Evolutionary conservation across 2,888 invertebrate species (phyloP), one percentile per base, ranked within the genome.

Genomic region (Torymus auratus): DNA sequence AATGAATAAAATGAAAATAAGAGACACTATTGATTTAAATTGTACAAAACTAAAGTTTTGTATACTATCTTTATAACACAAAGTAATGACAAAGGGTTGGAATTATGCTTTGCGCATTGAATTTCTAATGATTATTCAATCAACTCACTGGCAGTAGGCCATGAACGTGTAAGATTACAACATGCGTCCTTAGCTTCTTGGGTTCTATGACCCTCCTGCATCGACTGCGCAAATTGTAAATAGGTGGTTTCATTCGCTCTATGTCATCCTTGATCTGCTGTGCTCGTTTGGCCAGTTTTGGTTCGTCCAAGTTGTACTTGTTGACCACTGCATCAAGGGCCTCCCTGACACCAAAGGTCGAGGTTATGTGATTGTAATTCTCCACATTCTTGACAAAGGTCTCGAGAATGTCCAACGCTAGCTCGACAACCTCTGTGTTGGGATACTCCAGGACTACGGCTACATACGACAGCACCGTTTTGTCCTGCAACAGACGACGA

Each of bases 181-280:
- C 89, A 82, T 91, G 91, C 41, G 90, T 90, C 76, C 87, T 90
- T 0, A 91, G 79, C 79, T 90, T 91, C 80, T 89, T 91, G 15
- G 90, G 90, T 81, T 91, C 91, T 56, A 91, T 91, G 23, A 91
- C 89, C 82, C 91, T 86, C 68, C 90, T 85, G 77, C 91, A 91
- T 52, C 91, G 86, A 67, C 89, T 91, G n/a, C 89, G 87, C 61
- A 91, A 85, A 84, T 91, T 91, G 70, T 90, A 90, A 85, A 91
- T 91, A 10, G 90, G 91, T 20, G 91, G 91, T 83, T 91, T 91
- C 89, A 91, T 91, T 41, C 90, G 86, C 75, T 91, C 91, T 80
- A 91, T 90, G 55, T 89, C 88, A 79, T 91, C 87, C 61, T 88
- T 90, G n/a, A 91, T 85, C 65, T 84, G 81, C 64, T 90, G 88